These are phyloP conservation scores for Andrena bicolor DNA, from an alignment of 2,888 invertebrate genomes.

Conservation along the genomic window DNA sequence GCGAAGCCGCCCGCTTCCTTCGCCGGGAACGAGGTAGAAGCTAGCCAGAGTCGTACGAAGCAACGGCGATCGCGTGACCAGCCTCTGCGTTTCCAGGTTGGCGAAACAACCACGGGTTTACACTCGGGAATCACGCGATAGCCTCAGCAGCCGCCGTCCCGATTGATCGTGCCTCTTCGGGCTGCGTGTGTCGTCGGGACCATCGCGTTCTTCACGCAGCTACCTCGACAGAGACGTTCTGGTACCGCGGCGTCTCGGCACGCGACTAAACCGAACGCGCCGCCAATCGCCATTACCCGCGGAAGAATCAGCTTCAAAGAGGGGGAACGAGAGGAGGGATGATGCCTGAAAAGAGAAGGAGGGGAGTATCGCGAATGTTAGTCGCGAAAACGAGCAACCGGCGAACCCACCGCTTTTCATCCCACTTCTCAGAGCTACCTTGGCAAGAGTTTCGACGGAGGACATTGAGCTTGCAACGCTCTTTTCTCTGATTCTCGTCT, in stretches of 20 bases:
- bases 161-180: conserved; percentile 21
- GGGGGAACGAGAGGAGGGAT: conserved; percentile 80
- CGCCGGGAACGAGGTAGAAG: too few species aligned
- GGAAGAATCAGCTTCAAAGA: conserved; percentile 87
- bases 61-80: conserved; percentile 25
- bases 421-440: neutral
- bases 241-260: conserved; percentile 85
- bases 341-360: conserved; percentile 78
- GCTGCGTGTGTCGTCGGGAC: conserved; percentile 3
- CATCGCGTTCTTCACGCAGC: conserved; percentile 20
- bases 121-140: conserved; percentile 37
- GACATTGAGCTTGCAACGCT: neutral
- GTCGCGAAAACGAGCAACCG: conserved; percentile 45
- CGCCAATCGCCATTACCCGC: conserved; percentile 82
- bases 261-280: conserved; percentile 83
- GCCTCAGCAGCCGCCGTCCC: neutral
- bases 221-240: conserved; percentile 56
- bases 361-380: conserved; percentile 12
- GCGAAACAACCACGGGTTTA: conserved; percentile 4
- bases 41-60: too few species aligned
- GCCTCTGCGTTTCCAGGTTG: conserved; percentile 9
- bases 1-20: too few species aligned
- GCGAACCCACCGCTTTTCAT: neutral
- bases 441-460: neutral
- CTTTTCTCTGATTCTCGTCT: neutral